A percentile compares a stretch with the other conserved stretches of the same genome.
Evolutionary conservation across 2,888 invertebrate species (phyloP).

Genomic region (Heliconius ethilla): DNA sequence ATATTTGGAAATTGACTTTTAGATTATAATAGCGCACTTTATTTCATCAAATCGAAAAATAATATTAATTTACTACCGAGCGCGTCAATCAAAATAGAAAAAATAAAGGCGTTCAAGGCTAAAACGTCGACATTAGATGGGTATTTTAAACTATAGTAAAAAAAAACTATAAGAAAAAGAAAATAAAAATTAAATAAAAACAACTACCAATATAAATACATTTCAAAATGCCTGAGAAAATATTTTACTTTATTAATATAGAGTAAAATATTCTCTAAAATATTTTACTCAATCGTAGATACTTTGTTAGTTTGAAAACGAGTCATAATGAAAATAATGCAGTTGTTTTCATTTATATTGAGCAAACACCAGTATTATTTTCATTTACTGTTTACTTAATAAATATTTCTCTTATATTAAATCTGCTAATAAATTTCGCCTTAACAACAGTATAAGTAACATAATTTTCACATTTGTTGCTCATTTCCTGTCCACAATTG

Average conservation of each 20-base stretch:
- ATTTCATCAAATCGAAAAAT: too few species aligned
- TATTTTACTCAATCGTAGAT: not conserved
- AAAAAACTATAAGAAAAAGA: too few species aligned
- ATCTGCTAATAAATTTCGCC: constrained; percentile 36
- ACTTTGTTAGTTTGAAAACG: not conserved
- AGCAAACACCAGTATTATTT: constrained; percentile 11
- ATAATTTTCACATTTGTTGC: constrained; percentile 51
- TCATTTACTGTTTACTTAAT: constrained; percentile 33
- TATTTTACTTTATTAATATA: not conserved
- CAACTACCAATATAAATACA: not conserved
- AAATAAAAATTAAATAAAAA: too few species aligned
- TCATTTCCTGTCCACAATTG: constrained; percentile 59
- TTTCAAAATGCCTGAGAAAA: not conserved
- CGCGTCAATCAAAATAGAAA: too few species aligned
- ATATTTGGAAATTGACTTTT: not conserved
- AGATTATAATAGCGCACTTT: too few species aligned
- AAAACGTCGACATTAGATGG: too few species aligned
- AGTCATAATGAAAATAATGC: not conserved
- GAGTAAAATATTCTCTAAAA: not conserved
- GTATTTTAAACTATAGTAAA: too few species aligned
- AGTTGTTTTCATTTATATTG: not conserved
- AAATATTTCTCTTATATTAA: constrained; percentile 37
- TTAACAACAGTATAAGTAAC: constrained; percentile 38
- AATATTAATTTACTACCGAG: too few species aligned
- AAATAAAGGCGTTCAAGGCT: too few species aligned